Evolutionary conservation across 2,888 invertebrate genomes (phyloP).

Genomic region (Zelleria hepariella): DNA sequence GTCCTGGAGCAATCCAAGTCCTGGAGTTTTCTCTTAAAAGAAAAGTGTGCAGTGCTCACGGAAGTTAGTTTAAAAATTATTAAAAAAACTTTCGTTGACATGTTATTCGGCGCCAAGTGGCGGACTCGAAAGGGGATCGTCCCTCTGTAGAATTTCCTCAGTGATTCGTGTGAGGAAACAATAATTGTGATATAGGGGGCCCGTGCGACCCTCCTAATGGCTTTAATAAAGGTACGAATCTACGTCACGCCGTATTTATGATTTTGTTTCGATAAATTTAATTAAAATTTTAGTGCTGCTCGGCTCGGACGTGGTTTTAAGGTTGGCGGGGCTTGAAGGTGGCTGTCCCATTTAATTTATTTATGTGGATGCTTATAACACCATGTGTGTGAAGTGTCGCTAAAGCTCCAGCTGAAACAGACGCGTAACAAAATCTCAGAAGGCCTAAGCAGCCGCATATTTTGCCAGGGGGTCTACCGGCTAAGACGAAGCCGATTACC

Average conservation of each 20-base stretch:
- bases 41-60: too few species aligned
- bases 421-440: too few species aligned
- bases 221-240: constrained; percentile 68
- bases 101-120: background rate
- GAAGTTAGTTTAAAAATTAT: too few species aligned
- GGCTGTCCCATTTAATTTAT: background rate
- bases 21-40: too few species aligned
- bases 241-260: constrained; percentile 59
- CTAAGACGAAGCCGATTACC: too few species aligned
- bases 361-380: too few species aligned
- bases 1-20: too few species aligned
- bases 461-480: too few species aligned
- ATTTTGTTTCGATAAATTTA: constrained; percentile 67
- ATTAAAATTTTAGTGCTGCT: constrained; percentile 58
- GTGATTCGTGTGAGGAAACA: constrained; percentile 42
- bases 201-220: constrained; percentile 54
- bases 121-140: background rate
- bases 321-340: background rate
- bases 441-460: too few species aligned
- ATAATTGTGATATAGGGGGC: constrained; percentile 52
- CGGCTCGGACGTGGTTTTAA: background rate
- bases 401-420: too few species aligned
- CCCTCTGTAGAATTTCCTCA: background rate
- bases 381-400: too few species aligned
- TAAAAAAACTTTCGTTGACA: too few species aligned